phyloP scores from a whole-genome alignment of 2,113 vertebrate species.

The Neotoma lepida region DNA sequence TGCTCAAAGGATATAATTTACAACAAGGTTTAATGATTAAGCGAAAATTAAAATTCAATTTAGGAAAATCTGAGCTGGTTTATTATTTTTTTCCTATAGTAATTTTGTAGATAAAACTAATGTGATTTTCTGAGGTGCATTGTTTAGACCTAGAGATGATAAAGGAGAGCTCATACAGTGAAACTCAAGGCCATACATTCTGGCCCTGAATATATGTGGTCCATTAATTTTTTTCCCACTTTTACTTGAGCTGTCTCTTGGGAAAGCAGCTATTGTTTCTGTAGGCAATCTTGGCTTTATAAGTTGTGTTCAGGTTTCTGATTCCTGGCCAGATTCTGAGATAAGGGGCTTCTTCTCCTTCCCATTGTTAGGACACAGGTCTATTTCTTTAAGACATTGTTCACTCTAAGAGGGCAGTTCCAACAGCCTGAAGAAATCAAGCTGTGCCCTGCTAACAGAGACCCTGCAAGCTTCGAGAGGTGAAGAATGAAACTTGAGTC shows the following conservation, averaged over 20 bases:
- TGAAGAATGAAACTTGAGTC: background rate
- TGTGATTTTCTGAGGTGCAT: background rate
- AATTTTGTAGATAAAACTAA: background rate
- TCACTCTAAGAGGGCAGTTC: background rate
- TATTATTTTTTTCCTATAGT: background rate
- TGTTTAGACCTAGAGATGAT: background rate
- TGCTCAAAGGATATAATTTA: background rate
- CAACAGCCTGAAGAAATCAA: background rate
- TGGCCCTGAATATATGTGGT: background rate
- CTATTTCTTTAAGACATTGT: background rate
- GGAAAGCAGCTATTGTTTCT: background rate
- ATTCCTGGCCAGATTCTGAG: background rate
- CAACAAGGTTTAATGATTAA: background rate
- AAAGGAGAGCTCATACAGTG: background rate
- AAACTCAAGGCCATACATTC: background rate
- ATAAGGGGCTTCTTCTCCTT: background rate
- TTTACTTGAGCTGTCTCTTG: background rate
- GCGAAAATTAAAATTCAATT: background rate
- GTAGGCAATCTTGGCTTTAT: background rate
- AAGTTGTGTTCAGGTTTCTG: background rate
- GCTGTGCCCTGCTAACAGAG: rapidly evolving
- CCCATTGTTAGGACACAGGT: background rate
- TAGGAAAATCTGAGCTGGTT: background rate
- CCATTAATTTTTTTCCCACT: background rate
- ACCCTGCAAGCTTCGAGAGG: background rate